Evolutionary conservation across 2,888 invertebrate genomes (phyloP).

Genomic region (Malachius bipustulatus): DNA sequence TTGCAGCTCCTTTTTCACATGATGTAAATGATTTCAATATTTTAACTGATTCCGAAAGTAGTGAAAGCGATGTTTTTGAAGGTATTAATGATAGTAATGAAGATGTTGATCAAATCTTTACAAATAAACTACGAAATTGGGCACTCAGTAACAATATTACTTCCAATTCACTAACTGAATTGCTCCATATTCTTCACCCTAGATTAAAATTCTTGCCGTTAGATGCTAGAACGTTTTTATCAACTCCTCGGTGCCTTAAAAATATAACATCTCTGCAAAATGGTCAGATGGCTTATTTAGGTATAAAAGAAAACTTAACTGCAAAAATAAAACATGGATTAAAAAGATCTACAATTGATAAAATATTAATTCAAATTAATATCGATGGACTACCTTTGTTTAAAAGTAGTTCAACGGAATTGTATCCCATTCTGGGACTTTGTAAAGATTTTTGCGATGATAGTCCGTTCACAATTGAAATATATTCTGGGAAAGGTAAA

Average conservation of each 20-base stretch:
- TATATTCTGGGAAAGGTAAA: conserved; percentile 14
- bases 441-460: conserved; percentile 12
- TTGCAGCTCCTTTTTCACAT: not conserved
- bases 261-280: conserved; percentile 11
- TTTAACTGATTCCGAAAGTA: no score
- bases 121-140: conserved; percentile 9
- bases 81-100: not conserved
- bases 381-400: conserved; percentile 17
- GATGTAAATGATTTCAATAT: not conserved
- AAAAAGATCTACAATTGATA: conserved; percentile 5
- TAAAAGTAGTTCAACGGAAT: conserved; percentile 14
- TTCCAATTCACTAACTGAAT: conserved; percentile 6
- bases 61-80: no score
- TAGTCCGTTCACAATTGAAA: conserved; percentile 13
- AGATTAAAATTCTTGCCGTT: conserved; percentile 9
- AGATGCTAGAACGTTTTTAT: conserved; percentile 9
- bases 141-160: conserved; percentile 11
- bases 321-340: conserved; percentile 10
- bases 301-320: conserved; percentile 7
- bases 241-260: conserved; percentile 10
- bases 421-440: conserved; percentile 15
- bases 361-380: conserved; percentile 15
- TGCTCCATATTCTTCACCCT: conserved; percentile 12
- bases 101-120: conserved; percentile 4
- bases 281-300: conserved; percentile 15